These are phyloP conservation scores for Eulithis testata DNA, from an alignment of 2,888 invertebrate species.

Conservation along the genomic window DNA sequence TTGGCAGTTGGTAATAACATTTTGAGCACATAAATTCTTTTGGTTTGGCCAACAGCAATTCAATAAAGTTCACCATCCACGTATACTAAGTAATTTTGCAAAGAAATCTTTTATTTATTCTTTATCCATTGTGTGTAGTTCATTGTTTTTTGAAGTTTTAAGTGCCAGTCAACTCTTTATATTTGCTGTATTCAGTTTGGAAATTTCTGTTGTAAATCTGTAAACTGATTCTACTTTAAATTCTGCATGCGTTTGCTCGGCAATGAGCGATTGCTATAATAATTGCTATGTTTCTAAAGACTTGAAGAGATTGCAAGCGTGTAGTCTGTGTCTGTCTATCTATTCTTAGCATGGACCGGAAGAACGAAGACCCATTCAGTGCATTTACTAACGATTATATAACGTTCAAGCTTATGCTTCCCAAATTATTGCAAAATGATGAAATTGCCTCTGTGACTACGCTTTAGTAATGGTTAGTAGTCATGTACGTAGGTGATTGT, in stretches of 20 bases:
- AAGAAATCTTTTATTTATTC: too few species aligned
- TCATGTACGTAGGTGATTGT: not conserved
- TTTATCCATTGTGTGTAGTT: too few species aligned
- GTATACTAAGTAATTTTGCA: too few species aligned
- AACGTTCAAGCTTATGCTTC: too few species aligned
- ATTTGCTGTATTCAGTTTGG: not conserved
- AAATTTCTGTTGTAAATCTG: not conserved
- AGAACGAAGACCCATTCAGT: too few species aligned
- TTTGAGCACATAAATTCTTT: not conserved
- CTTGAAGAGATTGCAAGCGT: too few species aligned
- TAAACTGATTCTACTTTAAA: not conserved
- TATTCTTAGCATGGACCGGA: too few species aligned
- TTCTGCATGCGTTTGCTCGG: not conserved
- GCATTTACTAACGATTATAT: too few species aligned
- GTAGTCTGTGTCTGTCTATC: too few species aligned
- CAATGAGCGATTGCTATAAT: not conserved
- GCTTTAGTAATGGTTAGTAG: slow-evolving; percentile 8
- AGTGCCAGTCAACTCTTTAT: not conserved
- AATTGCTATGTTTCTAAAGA: not conserved
- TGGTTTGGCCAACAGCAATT: slow-evolving; percentile 2
- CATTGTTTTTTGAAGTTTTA: not conserved
- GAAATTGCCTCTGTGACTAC: slow-evolving; percentile 1
- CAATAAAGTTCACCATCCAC: too few species aligned
- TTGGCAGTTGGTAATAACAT: slow-evolving; percentile 4
- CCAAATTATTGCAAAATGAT: slow-evolving; percentile 5